Percentiles rank a stretch among this genome's conserved stretches.
Conservation (phyloP, 2,888 invertebrate genomes). For the Drosophila nigricruria region DNA sequence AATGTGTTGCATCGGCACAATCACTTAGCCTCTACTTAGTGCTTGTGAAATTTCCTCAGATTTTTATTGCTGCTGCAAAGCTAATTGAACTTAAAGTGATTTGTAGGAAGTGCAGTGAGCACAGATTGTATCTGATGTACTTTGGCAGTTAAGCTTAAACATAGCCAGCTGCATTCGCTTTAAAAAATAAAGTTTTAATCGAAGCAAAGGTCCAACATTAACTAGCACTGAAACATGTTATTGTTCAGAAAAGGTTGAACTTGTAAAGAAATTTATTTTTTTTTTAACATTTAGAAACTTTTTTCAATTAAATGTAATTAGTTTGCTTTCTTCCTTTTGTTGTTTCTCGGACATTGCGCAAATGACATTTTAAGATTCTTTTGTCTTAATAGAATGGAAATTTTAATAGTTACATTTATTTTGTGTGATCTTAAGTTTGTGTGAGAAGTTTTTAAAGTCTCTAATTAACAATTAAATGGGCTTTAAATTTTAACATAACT, state of each 20-base stretch:
- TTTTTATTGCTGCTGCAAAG: background rate
- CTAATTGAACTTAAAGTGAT: constrained; percentile 1
- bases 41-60: background rate
- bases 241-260: background rate
- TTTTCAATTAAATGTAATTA: constrained; percentile 11
- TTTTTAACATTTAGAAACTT: background rate
- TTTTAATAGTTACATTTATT: background rate
- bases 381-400: background rate
- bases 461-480: background rate
- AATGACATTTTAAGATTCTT: constrained; percentile 1
- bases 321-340: background rate
- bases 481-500: background rate
- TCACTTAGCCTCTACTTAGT: background rate
- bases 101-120: background rate
- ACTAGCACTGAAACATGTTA: background rate
- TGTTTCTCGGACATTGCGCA: background rate
- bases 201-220: too few species aligned
- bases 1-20: background rate
- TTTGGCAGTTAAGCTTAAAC: background rate
- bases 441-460: background rate
- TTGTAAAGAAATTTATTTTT: background rate
- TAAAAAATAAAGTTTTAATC: background rate
- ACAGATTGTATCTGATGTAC: background rate
- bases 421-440: background rate
- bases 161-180: background rate